Evolutionary conservation across 2,888 invertebrate genomes (phyloP).

Genomic region (Campoplex capitator): DNA sequence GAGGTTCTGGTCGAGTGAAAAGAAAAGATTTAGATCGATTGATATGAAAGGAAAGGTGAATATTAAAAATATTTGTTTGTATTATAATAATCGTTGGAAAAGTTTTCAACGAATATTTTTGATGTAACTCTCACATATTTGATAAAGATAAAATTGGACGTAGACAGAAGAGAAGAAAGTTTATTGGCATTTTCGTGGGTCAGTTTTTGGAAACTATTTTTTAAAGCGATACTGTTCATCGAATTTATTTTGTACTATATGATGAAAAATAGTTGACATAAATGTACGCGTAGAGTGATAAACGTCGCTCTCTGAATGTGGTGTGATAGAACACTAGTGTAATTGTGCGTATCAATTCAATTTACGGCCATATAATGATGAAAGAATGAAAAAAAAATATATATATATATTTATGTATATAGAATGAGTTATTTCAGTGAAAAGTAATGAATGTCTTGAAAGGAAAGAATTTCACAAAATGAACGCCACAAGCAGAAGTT

Average conservation of each 20-base stretch:
- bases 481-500: background rate
- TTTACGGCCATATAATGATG: conserved; percentile 16
- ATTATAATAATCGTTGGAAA: background rate
- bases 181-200: background rate
- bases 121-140: background rate
- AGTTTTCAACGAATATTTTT: background rate
- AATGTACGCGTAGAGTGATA: conserved; percentile 27
- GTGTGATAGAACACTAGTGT: conserved; percentile 45
- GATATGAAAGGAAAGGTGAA: no score
- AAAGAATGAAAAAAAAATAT: conserved; percentile 31
- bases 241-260: conserved; percentile 62
- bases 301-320: conserved; percentile 35
- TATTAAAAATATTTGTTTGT: background rate
- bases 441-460: background rate
- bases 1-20: background rate
- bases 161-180: background rate
- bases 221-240: conserved; percentile 35
- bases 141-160: background rate
- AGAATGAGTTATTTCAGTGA: background rate
- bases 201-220: conserved; percentile 3
- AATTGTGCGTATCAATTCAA: background rate
- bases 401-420: background rate
- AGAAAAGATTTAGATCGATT: no score
- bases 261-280: conserved; percentile 27
- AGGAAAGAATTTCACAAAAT: background rate